Conservation (phyloP, 2,888 invertebrate species). For the Patella depressa region DNA sequence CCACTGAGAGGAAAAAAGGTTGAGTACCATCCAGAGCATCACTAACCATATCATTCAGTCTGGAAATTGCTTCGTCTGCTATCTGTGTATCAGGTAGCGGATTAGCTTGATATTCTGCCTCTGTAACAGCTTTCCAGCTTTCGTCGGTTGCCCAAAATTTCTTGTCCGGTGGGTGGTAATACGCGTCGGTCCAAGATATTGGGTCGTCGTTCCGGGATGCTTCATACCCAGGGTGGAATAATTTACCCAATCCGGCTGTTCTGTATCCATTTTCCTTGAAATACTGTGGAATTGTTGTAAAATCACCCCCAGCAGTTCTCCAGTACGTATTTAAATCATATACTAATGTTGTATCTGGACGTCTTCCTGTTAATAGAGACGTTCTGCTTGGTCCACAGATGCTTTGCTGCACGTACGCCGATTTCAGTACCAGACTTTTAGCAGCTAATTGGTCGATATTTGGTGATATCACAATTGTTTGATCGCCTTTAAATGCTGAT, state of each 20-base stretch:
- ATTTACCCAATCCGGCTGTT: neutral
- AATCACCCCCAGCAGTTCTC: conserved; percentile 1
- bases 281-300: neutral
- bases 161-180: conserved; percentile 34
- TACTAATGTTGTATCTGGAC: neutral
- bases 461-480: neutral
- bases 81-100: conserved; percentile 86
- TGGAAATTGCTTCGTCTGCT: conserved; percentile 77
- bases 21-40: conserved; percentile 59
- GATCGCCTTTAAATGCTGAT: neutral
- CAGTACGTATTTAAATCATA: neutral
- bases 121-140: conserved; percentile 47
- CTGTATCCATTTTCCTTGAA: neutral
- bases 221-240: neutral
- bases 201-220: conserved; percentile 44
- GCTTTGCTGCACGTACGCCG: neutral
- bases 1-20: conserved; percentile 86
- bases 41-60: conserved; percentile 72
- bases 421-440: conserved; percentile 1
- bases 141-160: conserved; percentile 14
- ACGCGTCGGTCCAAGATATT: conserved; percentile 48
- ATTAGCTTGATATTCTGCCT: conserved; percentile 67
- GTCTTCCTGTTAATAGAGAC: neutral
- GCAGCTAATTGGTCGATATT: neutral
- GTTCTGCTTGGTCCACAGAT: neutral